These are phyloP conservation scores for Diabrotica balteata DNA, from an alignment of 2,888 invertebrate genomes.

Conservation along the genomic window DNA sequence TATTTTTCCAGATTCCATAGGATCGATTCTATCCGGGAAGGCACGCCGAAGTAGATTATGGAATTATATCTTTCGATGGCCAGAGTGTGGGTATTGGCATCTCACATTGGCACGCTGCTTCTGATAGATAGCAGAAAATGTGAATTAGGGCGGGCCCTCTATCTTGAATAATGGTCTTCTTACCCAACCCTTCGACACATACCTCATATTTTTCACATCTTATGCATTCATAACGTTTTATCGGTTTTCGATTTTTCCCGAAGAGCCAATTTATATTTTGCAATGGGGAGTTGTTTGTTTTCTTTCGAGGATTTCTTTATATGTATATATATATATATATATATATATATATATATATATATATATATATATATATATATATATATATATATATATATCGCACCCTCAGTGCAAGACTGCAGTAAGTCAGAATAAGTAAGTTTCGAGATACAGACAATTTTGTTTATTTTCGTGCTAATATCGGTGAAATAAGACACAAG, in stretches of 20 bases:
- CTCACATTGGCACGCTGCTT: conserved; percentile 39
- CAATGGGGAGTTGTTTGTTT: too few species aligned
- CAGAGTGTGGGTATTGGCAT: neutral
- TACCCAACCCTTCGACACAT: conserved; percentile 47
- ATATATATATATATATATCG: too few species aligned
- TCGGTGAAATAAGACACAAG: too few species aligned
- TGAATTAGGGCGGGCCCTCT: conserved; percentile 48
- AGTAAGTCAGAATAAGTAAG: too few species aligned
- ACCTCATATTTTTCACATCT: conserved; percentile 35
- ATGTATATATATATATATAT: too few species aligned
- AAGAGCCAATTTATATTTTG: neutral
- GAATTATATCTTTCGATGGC: conserved; percentile 13
- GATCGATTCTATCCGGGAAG: neutral
- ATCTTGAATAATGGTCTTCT: conserved; percentile 53
- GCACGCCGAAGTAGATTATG: conserved; percentile 1
- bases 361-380: too few species aligned
- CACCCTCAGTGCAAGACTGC: too few species aligned
- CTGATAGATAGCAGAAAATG: conserved; percentile 53
- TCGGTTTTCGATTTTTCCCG: conserved; percentile 21
- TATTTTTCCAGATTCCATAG: too few species aligned
- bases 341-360: too few species aligned
- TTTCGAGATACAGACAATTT: too few species aligned
- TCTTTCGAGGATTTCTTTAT: too few species aligned
- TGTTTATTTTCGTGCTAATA: too few species aligned
- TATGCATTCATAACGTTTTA: conserved; percentile 30